Percentiles rank a stretch among this genome's conserved stretches.
phyloP scores from a whole-genome alignment of 2,888 invertebrate species.

The Lepas anatifera region DNA sequence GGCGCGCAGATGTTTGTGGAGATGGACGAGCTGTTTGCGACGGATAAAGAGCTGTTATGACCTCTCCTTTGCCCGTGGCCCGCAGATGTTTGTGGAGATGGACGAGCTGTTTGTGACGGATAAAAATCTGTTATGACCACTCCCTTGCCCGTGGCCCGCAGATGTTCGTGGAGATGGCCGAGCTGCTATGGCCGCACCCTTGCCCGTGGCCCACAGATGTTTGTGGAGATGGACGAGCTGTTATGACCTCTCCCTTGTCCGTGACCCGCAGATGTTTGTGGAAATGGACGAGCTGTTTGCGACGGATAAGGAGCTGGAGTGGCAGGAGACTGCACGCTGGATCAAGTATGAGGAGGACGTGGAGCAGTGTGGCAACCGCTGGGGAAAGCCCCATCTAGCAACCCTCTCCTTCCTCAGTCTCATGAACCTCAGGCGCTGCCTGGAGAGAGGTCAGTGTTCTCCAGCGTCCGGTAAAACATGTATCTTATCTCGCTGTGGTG shows the following conservation, averaged over 20 bases:
- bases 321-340: constrained; percentile 90
- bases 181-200: too few relatives aligned
- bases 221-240: constrained; percentile 87
- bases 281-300: constrained; percentile 77
- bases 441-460: constrained; percentile 73
- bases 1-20: constrained; percentile 72
- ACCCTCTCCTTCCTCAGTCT: constrained; percentile 88
- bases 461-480: too few relatives aligned
- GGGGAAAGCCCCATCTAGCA: constrained; percentile 94
- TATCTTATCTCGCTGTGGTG: too few relatives aligned
- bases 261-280: constrained; percentile 61
- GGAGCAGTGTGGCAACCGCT: constrained; percentile 80
- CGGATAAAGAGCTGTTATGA: too few relatives aligned
- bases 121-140: too few relatives aligned
- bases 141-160: too few relatives aligned
- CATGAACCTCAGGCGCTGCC: constrained; percentile 71
- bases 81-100: too few relatives aligned
- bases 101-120: constrained; percentile 48
- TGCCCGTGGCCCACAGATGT: constrained; percentile 47
- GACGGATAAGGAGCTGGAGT: constrained; percentile 61
- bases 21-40: constrained; percentile 79
- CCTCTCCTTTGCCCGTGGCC: too few relatives aligned
- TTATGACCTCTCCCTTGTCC: too few relatives aligned
- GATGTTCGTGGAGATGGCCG: too few relatives aligned
- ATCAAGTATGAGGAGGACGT: constrained; percentile 97